Base-by-base conservation (phyloP, 2,797 vertebrate species). In the Pangasius macronema region DNA sequence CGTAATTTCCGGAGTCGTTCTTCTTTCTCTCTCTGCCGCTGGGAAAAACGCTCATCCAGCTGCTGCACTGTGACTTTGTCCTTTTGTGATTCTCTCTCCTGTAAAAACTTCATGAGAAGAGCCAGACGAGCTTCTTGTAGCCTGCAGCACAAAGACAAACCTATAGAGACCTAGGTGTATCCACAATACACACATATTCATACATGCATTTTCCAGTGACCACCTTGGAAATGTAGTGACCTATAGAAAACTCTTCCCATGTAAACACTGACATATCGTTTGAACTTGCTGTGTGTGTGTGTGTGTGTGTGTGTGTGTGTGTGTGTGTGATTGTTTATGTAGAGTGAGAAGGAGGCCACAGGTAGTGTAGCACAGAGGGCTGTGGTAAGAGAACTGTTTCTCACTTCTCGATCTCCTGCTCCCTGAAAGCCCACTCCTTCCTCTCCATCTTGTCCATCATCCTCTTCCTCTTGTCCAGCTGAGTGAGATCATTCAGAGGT, bases 391-490 rank as follows among this genome's bases (percentile, higher is more conserved):
- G 16, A 83, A 59, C 20, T 18, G 16, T 46, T 68, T 18, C 81
- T 90, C 93, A 99, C 99, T 95, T 97, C 86, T 97, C 93, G 55
- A 99, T 99, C 94, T 99, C 96, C 46, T 91, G 92, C 75, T 99
- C 98, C 93, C 98, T 95, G 87, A 97, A 97, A 91, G 97, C 97
- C 98, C 98, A 99, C 89, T 99, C 97, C 85, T 96, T 95, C 86
- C 95, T 96, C 91, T 98, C 97, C 97, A 98, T 98, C 24, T 94
- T 95, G 6, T 97, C 96, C 96, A 99, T 97, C 97, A 99, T 97
- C 75, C 87, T 96, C 89, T 95, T 94, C 91, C 98, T 96, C 92
- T 97, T 97, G 5, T 95, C 92, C 0, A 95, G 85, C 65, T 97
- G 96, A 80, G 92, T 92, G 9, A 92, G 85, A 89, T 96, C 97